Evolutionary conservation across 2,797 vertebrate species (phyloP), one percentile per base, ranked within the genome.

Genomic region (Chromis chromis): DNA sequence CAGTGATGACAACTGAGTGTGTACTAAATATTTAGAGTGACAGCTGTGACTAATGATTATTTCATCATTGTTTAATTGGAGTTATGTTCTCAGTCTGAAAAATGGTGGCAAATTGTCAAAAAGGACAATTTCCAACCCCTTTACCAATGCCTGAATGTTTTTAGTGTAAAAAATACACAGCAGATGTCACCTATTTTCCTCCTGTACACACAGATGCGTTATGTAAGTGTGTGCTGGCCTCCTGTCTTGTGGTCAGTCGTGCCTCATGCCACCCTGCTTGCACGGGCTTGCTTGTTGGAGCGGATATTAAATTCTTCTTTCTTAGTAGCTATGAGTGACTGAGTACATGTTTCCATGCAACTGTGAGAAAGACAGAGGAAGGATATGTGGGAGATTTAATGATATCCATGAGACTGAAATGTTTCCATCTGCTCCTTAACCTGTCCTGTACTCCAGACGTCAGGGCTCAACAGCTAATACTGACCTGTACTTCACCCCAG

Each of bases 401-500:
- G 75, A 72, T 78, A 62, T 81, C 81, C 48, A 78, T 39, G 82
- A 72, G 65, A 84, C 28, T n/a, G 46, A 42, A 1, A 10, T 58
- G 56, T 81, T 81, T 81, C 59, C 46, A 64, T 73, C 65, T 22
- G 3, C 48, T 63, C 59, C 46, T 73, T 64, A 56, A 80, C 64
- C 64, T 65, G 67, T 64, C 69, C 65, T 69, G 54, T 57, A 13
- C 19, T 6, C 19, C 21, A 13, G 56, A 58, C 57, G 7, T 65
- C 58, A 57, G 49, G 3, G 31, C 40, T 69, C 16, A 60, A 9
- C 49, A 46, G 66, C 53, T 56, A 31, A 65, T 46, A 36, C 39
- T 84, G 71, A 83, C 79, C 86, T 44, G 46, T 13, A n/a, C 61
- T 59, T 80, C 74, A 85, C 78, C 72, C n/a, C 28, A 22, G 33